Base-by-base conservation (phyloP, 1,140 invertebrate genomes). In the Drosophila subobscura region DNA sequence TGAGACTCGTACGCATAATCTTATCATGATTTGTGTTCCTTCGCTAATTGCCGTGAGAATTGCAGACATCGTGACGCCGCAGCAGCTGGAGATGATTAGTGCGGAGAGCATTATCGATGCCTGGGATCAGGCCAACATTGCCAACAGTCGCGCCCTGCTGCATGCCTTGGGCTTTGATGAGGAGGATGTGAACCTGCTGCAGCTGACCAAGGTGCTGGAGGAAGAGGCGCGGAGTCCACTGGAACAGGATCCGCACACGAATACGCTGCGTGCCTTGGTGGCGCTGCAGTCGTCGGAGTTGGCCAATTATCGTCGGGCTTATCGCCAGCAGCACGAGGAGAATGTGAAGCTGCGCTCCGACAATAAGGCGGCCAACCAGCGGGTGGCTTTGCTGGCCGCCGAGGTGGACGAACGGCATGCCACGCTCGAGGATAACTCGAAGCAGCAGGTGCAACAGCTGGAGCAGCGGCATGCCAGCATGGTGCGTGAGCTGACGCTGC, bases 391-490 rank as follows among this genome's bases (percentile, higher is more conserved):
- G 37, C 91, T 98, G 20, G 97, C 96, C 2, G 95, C 96, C 61
- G 97, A 98, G 92, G 95, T 97, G 1, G 97, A 98, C 89, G 97
- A 98, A 53, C 95, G 96, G 77, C 96, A 98, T 90, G 93, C 94
- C 0, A 93, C 95, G 42, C 93, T 98, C 75, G 97, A 98, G 91
- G 94, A 94, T 61, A 89, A 94, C 94, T 25, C 92, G 95, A 51
- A 91, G 57, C 53, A 90, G 66, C 76, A 92, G 71, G 92, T 95
- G 41, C 95, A 94, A 49, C 92, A 94, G 51, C 88, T 97, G 2
- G 97, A 98, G 79, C 93, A 94, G 44, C 94, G 95, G 60, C 96
- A 97, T 80, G 91, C 94, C 1, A 96, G 97, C 72, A 94, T 95
- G 55, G 89, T 96, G 1, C 94, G 94, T 61, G 94, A 94, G 37